These are phyloP conservation scores for Hemaris fuciformis DNA, from an alignment of 2,888 invertebrate species.

Conservation along the genomic window DNA sequence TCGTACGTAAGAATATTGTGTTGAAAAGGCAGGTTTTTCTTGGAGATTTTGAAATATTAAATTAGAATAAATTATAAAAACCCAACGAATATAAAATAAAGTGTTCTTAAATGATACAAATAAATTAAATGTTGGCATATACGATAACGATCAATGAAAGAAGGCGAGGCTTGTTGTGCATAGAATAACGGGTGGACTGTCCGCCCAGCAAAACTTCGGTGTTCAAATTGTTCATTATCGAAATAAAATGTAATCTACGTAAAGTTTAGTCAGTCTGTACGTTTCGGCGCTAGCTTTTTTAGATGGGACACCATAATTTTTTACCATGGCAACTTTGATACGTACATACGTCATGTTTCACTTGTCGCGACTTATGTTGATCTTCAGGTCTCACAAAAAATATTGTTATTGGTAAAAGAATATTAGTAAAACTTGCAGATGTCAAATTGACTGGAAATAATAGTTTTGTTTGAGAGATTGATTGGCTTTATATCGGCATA, in stretches of 20 bases:
- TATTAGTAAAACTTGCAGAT: not conserved
- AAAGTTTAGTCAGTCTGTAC: constrained; percentile 28
- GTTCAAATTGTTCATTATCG: constrained; percentile 23
- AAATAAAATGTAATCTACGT: constrained; percentile 10
- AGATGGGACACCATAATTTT: constrained; percentile 28
- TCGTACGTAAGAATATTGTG: no score
- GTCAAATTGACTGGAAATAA: no score
- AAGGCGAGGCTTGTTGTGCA: not conserved
- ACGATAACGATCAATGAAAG: no score
- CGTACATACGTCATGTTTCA: constrained; percentile 28
- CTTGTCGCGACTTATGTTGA: constrained; percentile 65
- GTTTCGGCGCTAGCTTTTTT: constrained; percentile 57
- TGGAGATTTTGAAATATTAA: no score
- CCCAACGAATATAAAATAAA: no score
- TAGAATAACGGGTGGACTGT: not conserved
- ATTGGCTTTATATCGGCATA: no score
- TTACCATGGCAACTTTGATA: constrained; percentile 38
- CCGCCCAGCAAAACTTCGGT: constrained; percentile 21
- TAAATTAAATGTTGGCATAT: not conserved
- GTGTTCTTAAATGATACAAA: not conserved
- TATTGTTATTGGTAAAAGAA: not conserved
- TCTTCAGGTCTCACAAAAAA: not conserved
- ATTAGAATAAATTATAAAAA: no score
- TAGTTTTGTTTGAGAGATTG: no score
- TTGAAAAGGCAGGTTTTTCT: no score